These are phyloP conservation scores for Callyntrura guangdongensis DNA, from an alignment of 2,888 invertebrate genomes.

Conservation along the genomic window DNA sequence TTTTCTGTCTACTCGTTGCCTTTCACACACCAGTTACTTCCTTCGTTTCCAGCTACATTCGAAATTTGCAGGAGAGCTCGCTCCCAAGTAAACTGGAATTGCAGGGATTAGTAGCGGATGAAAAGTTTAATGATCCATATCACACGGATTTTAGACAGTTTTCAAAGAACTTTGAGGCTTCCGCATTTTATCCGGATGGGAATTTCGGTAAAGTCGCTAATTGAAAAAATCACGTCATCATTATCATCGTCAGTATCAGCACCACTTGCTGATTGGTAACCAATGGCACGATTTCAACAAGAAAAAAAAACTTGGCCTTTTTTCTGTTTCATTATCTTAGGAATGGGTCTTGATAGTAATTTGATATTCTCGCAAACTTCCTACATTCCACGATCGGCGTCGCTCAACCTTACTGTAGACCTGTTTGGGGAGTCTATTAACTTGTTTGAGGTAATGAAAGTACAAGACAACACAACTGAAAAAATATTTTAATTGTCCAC, in stretches of 20 bases:
- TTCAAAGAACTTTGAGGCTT: conserved; percentile 95
- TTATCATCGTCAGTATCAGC: not conserved
- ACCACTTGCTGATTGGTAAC: conserved; percentile 11
- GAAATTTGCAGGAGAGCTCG: conserved; percentile 94
- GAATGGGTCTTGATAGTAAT: conserved; percentile 93
- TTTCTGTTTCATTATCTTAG: conserved; percentile 85
- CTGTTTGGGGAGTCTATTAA: conserved; percentile 97
- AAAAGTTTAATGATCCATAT: conserved; percentile 92
- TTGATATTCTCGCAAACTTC: conserved; percentile 95
- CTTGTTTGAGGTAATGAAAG: conserved; percentile 90
- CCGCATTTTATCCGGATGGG: conserved; percentile 94
- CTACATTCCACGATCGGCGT: conserved; percentile 92
- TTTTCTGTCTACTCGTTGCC: conserved; percentile 5
- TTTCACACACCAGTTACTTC: conserved; percentile 90
- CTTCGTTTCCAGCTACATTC: conserved; percentile 97
- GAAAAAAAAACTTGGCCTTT: conserved; percentile 3
- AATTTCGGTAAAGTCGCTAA: conserved; percentile 90
- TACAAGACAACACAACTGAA: not conserved
- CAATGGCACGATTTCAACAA: conserved; percentile 13
- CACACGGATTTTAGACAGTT: conserved; percentile 95
- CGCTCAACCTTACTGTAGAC: conserved; percentile 93
- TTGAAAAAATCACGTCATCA: conserved; percentile 58
- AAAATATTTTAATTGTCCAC: not conserved
- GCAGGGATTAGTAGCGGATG: conserved; percentile 93
- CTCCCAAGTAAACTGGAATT: conserved; percentile 94